Evolutionary conservation across 2,797 vertebrate species (phyloP), one percentile per base, ranked within the genome.

Genomic region (Pangasius macronema): DNA sequence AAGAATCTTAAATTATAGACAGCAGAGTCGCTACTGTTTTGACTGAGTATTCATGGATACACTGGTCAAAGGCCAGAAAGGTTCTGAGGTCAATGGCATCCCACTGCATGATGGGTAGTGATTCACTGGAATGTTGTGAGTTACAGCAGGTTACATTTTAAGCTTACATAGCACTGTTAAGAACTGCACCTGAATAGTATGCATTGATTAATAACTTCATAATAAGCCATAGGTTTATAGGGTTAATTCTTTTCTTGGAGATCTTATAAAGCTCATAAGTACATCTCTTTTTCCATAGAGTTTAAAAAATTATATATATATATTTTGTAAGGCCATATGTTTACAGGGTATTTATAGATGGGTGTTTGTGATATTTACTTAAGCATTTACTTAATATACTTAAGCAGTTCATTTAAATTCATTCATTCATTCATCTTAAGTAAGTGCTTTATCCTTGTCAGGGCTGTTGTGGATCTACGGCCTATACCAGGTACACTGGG

Each of bases 121-220:
- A 77, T 53, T 77, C 24, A 20, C 7, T 76, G 73, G 73, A 53
- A 76, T 51, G 49, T 7, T 76, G 27, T 76, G 75, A 77, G 36
- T 76, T 53, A 63, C 36, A 42, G 57, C 24, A 82, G 8, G 57
- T 67, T 46, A 22, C 61, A 83, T 67, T 83, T 83, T 49, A 39
- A 82, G 27, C 55, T 65, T 27, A 9, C 27, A 51, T 20, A 51
- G 13, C 46, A 51, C 36, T 22, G 36, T 42, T 72, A 42, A 27
- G 22, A 24, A 24, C 22, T 46, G 22, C 39, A 73, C 73, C 9
- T 76, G 27, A 46, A 46, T 72, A 76, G n/a, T 51, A 75, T n/a
- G 24, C 13, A 27, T n/a, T 42, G 70, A 73, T 27, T 1, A 73
- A 27, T 27, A 73, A 27, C 39, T 46, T 46, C 18, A 27, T 27